These are phyloP conservation scores for Tipula helvola DNA, from an alignment of 2,888 invertebrate species.

Conservation along the genomic window DNA sequence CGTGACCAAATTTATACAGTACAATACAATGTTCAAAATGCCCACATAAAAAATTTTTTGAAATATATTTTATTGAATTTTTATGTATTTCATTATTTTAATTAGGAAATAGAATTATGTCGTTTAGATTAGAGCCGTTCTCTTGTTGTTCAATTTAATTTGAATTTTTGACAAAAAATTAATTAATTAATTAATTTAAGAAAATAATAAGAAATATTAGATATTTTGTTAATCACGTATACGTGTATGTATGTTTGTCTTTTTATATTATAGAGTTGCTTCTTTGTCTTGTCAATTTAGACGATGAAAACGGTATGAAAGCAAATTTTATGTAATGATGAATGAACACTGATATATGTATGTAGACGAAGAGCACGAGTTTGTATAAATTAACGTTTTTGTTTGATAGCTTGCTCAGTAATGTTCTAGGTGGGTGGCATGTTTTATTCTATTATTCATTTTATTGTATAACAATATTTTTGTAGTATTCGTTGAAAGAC, in stretches of 20 bases:
- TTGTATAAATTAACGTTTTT: background rate
- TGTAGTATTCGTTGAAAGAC: no score
- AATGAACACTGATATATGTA: background rate
- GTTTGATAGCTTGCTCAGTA: background rate
- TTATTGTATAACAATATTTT: no score
- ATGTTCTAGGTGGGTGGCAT: background rate
- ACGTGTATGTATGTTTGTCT: background rate
- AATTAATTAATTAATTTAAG: constrained; percentile 4
- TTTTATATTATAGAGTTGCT: background rate
- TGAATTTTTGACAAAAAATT: constrained; percentile 4
- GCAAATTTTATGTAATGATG: background rate
- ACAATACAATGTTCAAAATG: background rate
- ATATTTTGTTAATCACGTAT: background rate
- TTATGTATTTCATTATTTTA: background rate
- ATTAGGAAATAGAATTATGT: background rate
- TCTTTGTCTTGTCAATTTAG: background rate
- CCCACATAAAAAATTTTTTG: background rate
- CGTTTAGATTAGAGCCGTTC: background rate
- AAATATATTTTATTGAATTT: background rate
- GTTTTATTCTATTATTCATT: no score
- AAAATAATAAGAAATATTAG: background rate
- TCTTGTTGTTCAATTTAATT: constrained; percentile 4
- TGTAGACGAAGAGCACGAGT: background rate
- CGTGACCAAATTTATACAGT: background rate
- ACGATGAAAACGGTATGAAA: background rate